Percentiles rank a stretch among this genome's conserved stretches.
Evolutionary conservation across 35 echinoderm and acorn worm genomes (phyloP).

Genomic region (Lytechinus pictus): DNA sequence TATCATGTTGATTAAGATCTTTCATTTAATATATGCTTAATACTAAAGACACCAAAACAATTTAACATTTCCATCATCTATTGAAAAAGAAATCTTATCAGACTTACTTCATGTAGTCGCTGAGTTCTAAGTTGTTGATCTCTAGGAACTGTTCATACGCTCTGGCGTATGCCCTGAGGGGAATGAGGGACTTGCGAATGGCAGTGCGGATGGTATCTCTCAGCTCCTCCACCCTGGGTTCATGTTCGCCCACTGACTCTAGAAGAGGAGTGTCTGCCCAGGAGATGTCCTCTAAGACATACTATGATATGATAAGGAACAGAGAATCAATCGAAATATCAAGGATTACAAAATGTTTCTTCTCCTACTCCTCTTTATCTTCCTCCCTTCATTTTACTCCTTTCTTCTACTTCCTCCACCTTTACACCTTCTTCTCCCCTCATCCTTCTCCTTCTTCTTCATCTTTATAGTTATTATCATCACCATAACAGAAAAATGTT

Average conservation of each 20-base stretch:
- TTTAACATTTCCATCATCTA: neutral
- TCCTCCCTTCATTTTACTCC: too few relatives aligned
- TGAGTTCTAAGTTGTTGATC: slow-evolving; percentile 95
- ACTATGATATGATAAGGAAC: slow-evolving; percentile 51
- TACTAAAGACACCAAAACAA: neutral
- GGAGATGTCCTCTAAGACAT: slow-evolving; percentile 97
- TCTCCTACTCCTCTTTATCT: too few relatives aligned
- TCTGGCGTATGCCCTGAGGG: slow-evolving; percentile 94
- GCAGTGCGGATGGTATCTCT: slow-evolving; percentile 85
- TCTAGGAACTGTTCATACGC: slow-evolving; percentile 95
- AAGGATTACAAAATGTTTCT: too few relatives aligned
- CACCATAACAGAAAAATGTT: too few relatives aligned
- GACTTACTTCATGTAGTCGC: slow-evolving; percentile 95
- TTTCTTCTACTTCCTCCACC: too few relatives aligned
- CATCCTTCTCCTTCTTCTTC: too few relatives aligned
- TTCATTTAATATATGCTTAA: neutral
- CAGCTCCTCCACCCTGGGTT: slow-evolving; percentile 92
- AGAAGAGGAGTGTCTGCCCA: slow-evolving; percentile 99
- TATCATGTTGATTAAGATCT: neutral
- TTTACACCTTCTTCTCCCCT: too few relatives aligned
- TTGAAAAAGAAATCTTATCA: neutral
- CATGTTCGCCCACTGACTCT: slow-evolving; percentile 96
- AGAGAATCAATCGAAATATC: neutral
- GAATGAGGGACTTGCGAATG: slow-evolving; percentile 87
- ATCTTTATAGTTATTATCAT: too few relatives aligned